These are phyloP conservation scores for Drosophila arizonae DNA, from an alignment of 1,140 invertebrate species.

Conservation along the genomic window DNA sequence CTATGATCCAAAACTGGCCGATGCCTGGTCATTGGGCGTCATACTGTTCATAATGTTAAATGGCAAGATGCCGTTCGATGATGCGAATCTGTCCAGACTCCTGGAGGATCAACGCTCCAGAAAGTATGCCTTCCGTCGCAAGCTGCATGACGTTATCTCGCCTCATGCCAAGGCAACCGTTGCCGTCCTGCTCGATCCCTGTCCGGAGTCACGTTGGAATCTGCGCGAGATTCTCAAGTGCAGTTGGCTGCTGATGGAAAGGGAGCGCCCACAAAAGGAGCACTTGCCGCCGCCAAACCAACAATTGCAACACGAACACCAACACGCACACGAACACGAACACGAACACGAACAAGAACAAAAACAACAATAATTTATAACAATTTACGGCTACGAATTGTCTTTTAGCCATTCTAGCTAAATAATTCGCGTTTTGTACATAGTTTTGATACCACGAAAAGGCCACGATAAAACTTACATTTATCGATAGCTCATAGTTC, in stretches of 20 bases:
- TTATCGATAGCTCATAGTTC: no score
- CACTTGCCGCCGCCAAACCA: not conserved
- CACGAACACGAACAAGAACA: no score
- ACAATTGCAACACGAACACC: not conserved
- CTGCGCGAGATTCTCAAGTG: conserved; percentile 88
- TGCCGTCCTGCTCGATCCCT: conserved; percentile 89
- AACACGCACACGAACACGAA: no score
- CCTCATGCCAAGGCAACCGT: conserved; percentile 88
- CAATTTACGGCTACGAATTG: no score
- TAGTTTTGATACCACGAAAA: no score
- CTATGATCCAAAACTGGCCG: conserved; percentile 91
- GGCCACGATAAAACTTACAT: no score
- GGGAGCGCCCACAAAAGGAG: not conserved
- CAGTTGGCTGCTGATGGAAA: conserved; percentile 85
- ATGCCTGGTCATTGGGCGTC: conserved; percentile 92
- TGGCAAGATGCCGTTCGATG: conserved; percentile 95
- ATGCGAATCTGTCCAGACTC: conserved; percentile 90
- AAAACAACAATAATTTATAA: no score
- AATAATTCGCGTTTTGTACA: no score
- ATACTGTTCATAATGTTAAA: conserved; percentile 93
- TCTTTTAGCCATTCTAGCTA: no score
- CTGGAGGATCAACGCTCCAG: conserved; percentile 90
- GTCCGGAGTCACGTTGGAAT: conserved; percentile 88
- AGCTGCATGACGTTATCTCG: conserved; percentile 86
- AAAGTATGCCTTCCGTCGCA: conserved; percentile 89